These are phyloP conservation scores for Sarotherodon lohbergeri DNA, from an alignment of 2,113 vertebrate species.

Conservation along the genomic window DNA sequence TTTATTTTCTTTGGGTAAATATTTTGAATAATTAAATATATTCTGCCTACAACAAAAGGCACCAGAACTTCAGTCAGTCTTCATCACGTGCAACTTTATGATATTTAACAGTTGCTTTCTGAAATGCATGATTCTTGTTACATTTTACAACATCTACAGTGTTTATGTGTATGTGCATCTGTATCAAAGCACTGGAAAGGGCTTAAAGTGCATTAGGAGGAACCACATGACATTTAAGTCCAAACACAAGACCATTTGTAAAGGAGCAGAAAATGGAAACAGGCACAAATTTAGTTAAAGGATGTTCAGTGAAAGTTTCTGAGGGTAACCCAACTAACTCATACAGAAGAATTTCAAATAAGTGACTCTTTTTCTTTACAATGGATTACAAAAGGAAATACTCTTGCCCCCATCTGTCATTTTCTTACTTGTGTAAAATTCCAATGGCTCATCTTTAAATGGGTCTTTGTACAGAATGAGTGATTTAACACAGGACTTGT, in stretches of 20 bases:
- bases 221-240: conserved; percentile 25
- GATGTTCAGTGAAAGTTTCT: background rate
- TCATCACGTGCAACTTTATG: background rate
- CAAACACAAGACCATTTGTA: conserved; percentile 25
- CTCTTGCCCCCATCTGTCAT: background rate
- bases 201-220: conserved; percentile 25
- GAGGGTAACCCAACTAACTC: background rate
- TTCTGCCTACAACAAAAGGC: background rate
- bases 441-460: background rate
- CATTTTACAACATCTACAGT: background rate
- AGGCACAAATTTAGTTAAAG: background rate
- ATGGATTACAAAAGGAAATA: background rate
- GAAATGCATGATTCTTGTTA: background rate
- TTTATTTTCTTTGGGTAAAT: background rate
- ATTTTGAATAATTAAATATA: background rate
- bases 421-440: background rate
- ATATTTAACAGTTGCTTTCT: background rate
- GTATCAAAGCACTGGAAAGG: background rate
- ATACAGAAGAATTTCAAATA: background rate
- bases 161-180: background rate
- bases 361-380: background rate
- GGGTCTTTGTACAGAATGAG: background rate
- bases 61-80: background rate
- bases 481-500: background rate
- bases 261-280: background rate